A percentile compares a stretch with the other conserved stretches of the same genome.
phyloP scores from a whole-genome alignment of 2,888 invertebrate genomes.

The Nipponacmea schrenckii region DNA sequence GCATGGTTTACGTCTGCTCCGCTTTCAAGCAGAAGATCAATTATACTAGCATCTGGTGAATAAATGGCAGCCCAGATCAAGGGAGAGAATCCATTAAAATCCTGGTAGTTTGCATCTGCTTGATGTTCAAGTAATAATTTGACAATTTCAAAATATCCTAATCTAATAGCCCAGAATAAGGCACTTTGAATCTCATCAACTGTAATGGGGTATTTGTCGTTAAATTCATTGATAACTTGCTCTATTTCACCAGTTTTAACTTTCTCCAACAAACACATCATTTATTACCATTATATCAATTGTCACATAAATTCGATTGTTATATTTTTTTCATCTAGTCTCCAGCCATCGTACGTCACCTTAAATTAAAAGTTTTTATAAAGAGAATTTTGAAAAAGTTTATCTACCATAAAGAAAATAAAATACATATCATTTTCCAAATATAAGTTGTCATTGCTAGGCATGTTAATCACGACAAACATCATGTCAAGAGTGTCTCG shows the following conservation, averaged over 20 bases:
- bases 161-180: slow-evolving; percentile 46
- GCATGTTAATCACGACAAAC: no score
- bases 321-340: not conserved
- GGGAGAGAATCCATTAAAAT: slow-evolving; percentile 48
- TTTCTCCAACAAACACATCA: slow-evolving; percentile 22
- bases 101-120: slow-evolving; percentile 37
- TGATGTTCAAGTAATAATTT: slow-evolving; percentile 32
- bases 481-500: no score
- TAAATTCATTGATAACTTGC: slow-evolving; percentile 23
- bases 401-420: no score
- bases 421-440: no score
- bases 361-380: no score
- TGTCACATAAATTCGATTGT: no score
- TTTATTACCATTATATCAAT: not conserved
- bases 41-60: slow-evolving; percentile 32
- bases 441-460: no score
- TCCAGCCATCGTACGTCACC: no score
- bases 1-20: slow-evolving; percentile 39
- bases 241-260: slow-evolving; percentile 34
- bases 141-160: slow-evolving; percentile 37
- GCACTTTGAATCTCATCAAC: slow-evolving; percentile 37
- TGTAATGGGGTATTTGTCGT: slow-evolving; percentile 22
- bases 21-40: slow-evolving; percentile 31
- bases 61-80: slow-evolving; percentile 43
- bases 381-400: no score